Evolutionary conservation across 92 coral and sea anemone genomes (phyloP), one percentile per base, ranked within the genome.

Genomic region (Galaxea fascicularis): DNA sequence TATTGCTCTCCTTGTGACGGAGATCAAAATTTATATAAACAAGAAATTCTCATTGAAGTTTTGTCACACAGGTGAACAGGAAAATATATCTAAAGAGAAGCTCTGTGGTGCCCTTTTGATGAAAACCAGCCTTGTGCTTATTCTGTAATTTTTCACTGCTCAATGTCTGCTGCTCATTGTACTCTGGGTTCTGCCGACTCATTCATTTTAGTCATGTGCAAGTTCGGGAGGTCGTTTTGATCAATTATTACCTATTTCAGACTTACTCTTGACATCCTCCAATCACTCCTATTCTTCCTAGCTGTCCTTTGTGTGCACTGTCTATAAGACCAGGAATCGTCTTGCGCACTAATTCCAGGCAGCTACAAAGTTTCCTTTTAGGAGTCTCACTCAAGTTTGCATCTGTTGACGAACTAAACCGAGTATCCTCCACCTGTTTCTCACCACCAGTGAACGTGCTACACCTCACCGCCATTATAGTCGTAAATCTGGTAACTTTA

Each of bases 201-300:
- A 35, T 35, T 6, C 41, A 35, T 35, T 35, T 6, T n/a, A n/a
- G n/a, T n/a, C n/a, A n/a, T n/a, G n/a, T n/a, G n/a, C 14, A 10
- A 4, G 35, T 24, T 1, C 18, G 30, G 15, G 11, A 10, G 15
- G 10, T 17, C 3, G 11, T 17, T 8, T 8, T 24, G 4, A 24
- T 65, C 8, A 29, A 26, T 7, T 16, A 10, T 46, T 16, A 46
- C 21, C 26, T 10, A 53, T 26, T 18, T 63, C 10, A 52, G 26
- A 86, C 99, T 86, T 86, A 97, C 99, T 97, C 99, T 78, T 97
- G 96, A 22, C 95, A 95, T 26, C 99, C 99, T 22, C 99, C 99
- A 31, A 97, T 89, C 29, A 97, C 95, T 8, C 98, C 99, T 27
- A 97, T 91, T 66, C 99, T 87, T 14, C 99, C 99, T 6, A 97